Conservation (phyloP, 2,113 vertebrate species). For the Mesitornis unicolor region DNA sequence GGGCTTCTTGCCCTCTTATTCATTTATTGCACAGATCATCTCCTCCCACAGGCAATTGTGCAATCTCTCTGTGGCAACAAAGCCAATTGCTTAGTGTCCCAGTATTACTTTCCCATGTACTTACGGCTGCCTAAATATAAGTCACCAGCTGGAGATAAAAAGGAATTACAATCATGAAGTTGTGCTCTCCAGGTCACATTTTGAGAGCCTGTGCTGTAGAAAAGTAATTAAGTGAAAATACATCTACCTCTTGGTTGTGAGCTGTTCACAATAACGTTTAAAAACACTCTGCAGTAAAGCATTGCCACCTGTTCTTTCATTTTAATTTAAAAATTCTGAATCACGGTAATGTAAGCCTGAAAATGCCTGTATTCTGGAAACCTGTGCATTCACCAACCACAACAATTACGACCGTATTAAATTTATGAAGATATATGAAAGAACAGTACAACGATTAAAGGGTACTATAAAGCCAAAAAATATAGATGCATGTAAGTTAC, state of each 20-base stretch:
- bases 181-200: not conserved
- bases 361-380: constrained; percentile 24
- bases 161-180: not conserved
- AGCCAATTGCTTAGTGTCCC: not conserved
- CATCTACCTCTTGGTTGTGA: not conserved
- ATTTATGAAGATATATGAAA: constrained; percentile 39
- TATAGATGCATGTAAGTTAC: constrained; percentile 1
- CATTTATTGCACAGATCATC: not conserved
- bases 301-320: constrained; percentile 45
- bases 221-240: constrained; percentile 33
- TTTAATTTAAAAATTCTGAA: constrained; percentile 14
- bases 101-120: constrained; percentile 13
- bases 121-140: not conserved
- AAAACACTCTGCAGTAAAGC: not conserved
- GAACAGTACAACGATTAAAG: constrained; percentile 49
- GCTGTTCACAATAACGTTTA: not conserved
- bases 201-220: not conserved
- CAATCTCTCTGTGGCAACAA: constrained; percentile 13
- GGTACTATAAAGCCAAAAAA: constrained; percentile 60
- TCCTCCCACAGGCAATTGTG: constrained; percentile 20
- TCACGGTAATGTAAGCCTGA: not conserved
- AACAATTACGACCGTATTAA: constrained; percentile 57
- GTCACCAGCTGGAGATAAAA: constrained; percentile 30
- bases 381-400: not conserved
- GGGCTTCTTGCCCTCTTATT: not conserved